These are phyloP conservation scores for Cynodonichthys magdalenae DNA, from an alignment of 2,797 vertebrate genomes.

Conservation along the genomic window DNA sequence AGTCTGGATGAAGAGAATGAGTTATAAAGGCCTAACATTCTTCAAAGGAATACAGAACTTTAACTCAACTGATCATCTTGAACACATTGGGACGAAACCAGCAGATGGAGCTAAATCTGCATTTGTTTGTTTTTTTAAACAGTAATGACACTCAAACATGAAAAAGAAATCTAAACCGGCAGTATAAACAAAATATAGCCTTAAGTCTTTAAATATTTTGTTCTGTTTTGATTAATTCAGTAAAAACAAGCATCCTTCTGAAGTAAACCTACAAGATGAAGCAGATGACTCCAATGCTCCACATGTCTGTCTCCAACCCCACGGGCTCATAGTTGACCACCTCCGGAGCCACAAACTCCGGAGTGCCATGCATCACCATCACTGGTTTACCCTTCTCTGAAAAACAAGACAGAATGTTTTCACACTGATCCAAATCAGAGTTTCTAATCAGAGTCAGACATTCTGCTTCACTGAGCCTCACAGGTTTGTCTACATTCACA, in stretches of 20 bases:
- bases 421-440: neutral
- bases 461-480: neutral
- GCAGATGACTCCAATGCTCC: slow-evolving; percentile 91
- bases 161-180: too few species aligned
- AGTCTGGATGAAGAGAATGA: slow-evolving; percentile 69
- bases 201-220: too few species aligned
- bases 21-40: too few species aligned
- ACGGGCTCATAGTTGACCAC: slow-evolving; percentile 86
- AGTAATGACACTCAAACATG: too few species aligned
- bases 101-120: slow-evolving; percentile 40
- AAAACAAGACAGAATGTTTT: neutral
- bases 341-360: slow-evolving; percentile 91
- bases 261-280: slow-evolving; percentile 84
- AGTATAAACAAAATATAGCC: too few species aligned
- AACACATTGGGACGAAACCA: slow-evolving; percentile 20
- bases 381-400: slow-evolving; percentile 77
- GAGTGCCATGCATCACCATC: slow-evolving; percentile 86
- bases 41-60: too few species aligned
- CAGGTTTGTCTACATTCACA: neutral
- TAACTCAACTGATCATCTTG: neutral
- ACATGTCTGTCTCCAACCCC: slow-evolving; percentile 85
- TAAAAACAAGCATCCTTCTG: too few species aligned
- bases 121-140: neutral
- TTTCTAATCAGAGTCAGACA: neutral
- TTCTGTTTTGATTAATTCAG: too few species aligned